Evolutionary conservation across 1,140 invertebrate genomes (phyloP).

Genomic region (Leptinotarsa lineolata): DNA sequence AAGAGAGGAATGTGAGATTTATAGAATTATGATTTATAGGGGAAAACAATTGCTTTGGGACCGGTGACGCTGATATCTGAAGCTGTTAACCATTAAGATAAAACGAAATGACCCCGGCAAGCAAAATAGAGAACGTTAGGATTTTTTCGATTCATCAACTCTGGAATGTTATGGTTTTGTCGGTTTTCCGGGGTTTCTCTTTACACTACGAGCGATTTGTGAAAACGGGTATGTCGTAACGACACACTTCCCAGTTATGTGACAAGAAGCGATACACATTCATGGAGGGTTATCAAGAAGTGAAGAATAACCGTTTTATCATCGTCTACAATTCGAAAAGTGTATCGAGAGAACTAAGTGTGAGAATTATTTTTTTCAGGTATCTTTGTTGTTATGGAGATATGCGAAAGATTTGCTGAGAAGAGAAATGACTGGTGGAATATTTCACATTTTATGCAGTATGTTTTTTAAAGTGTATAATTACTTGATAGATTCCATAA

Average conservation of each 20-base stretch:
- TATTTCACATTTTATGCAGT: no score
- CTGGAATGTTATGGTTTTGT: constrained; percentile 15
- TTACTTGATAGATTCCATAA: no score
- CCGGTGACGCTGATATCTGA: constrained; percentile 21
- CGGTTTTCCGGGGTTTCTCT: constrained; percentile 1
- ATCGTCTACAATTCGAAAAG: no score
- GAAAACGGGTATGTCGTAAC: background rate
- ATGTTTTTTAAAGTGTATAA: no score
- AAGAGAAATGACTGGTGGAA: no score
- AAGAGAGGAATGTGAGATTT: constrained; percentile 41
- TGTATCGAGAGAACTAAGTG: no score
- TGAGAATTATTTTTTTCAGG: no score
- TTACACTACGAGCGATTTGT: background rate
- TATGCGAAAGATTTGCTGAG: no score
- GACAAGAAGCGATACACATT: background rate
- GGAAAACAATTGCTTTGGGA: constrained; percentile 10
- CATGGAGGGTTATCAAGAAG: background rate
- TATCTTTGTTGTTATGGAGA: no score
- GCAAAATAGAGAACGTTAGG: constrained; percentile 11
- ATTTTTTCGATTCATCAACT: constrained; percentile 18
- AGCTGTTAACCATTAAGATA: constrained; percentile 32
- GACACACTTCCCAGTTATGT: background rate
- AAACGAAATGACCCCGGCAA: constrained; percentile 25
- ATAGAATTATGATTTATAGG: constrained; percentile 42
- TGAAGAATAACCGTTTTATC: no score